A percentile compares a stretch with the other conserved stretches of the same genome.
phyloP scores from a whole-genome alignment of 1,140 invertebrate genomes.

The Drosophila tropicalis region DNA sequence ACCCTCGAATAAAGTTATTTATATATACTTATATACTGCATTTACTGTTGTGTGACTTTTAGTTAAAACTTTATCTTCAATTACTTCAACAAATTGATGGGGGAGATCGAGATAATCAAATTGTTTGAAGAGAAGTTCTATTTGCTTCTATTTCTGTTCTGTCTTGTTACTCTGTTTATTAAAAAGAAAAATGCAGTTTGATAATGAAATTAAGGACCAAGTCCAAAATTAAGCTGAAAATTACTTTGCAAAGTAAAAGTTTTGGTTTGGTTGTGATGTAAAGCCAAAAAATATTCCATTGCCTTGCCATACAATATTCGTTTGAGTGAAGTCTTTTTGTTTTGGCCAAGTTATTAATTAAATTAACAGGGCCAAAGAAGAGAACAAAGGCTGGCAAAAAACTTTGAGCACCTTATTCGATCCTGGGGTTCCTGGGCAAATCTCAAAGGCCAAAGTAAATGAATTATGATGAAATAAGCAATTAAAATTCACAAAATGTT shows the following conservation, averaged over 20 bases:
- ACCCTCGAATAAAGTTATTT: too few species aligned
- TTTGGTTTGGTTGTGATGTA: neutral
- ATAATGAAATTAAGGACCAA: slow-evolving; percentile 4
- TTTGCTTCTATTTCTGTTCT: neutral
- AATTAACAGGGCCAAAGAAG: slow-evolving; percentile 51
- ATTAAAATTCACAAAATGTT: slow-evolving; percentile 62
- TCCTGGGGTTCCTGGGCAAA: neutral
- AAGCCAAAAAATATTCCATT: neutral
- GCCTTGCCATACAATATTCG: neutral
- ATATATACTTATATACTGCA: too few species aligned
- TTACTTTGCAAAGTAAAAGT: neutral
- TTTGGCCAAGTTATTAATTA: slow-evolving; percentile 44
- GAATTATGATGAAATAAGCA: slow-evolving; percentile 62
- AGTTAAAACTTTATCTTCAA: too few species aligned
- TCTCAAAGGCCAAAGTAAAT: slow-evolving; percentile 46
- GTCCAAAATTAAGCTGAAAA: slow-evolving; percentile 5
- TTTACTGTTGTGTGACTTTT: too few species aligned
- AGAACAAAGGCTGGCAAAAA: slow-evolving; percentile 17
- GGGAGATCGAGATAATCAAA: neutral
- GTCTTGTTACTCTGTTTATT: neutral
- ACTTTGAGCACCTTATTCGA: slow-evolving; percentile 26
- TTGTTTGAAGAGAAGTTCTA: neutral
- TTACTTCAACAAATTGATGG: too few species aligned
- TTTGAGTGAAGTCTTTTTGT: slow-evolving; percentile 17
- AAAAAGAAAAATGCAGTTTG: slow-evolving; percentile 3